Conservation (phyloP, 2,888 invertebrate species). For the Drosophila gaucha region DNA sequence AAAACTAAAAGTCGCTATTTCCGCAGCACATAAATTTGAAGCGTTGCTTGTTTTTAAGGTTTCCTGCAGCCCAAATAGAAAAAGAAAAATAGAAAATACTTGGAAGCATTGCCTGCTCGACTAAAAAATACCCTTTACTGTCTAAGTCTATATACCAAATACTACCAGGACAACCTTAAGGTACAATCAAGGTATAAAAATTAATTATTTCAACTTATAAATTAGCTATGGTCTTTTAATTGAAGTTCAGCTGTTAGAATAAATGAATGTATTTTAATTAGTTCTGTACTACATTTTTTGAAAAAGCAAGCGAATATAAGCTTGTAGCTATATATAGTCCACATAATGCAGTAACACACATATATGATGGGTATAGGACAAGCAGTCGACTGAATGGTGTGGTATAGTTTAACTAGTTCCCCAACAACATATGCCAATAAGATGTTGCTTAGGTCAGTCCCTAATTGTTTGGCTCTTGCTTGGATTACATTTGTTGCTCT, state of each 20-base stretch:
- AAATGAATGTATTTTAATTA: not conserved
- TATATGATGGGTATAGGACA: not conserved
- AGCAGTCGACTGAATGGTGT: not conserved
- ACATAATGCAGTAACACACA: not conserved
- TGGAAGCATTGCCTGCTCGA: not conserved
- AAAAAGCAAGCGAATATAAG: not conserved
- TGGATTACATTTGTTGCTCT: slow-evolving; percentile 29
- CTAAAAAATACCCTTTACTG: slow-evolving; percentile 1
- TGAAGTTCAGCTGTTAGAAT: not conserved
- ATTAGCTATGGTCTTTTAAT: too few relatives aligned
- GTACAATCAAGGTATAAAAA: not conserved
- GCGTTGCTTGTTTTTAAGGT: slow-evolving; percentile 57
- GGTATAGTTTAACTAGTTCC: not conserved
- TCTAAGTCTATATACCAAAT: not conserved
- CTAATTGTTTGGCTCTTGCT: slow-evolving; percentile 55
- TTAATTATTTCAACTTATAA: not conserved
- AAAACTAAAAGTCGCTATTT: slow-evolving; percentile 68
- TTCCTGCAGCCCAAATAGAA: slow-evolving; percentile 37
- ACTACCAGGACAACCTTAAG: not conserved
- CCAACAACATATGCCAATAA: slow-evolving; percentile 8
- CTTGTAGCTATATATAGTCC: too few relatives aligned
- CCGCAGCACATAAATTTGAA: slow-evolving; percentile 71
- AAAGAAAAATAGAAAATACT: slow-evolving; percentile 12
- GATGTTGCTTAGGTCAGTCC: slow-evolving; percentile 33
- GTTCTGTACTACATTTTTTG: too few relatives aligned